A percentile compares a stretch with the other conserved stretches of the same genome.
Evolutionary conservation across 2,113 vertebrate genomes (phyloP).

Genomic region (Anas platyrhynchos): DNA sequence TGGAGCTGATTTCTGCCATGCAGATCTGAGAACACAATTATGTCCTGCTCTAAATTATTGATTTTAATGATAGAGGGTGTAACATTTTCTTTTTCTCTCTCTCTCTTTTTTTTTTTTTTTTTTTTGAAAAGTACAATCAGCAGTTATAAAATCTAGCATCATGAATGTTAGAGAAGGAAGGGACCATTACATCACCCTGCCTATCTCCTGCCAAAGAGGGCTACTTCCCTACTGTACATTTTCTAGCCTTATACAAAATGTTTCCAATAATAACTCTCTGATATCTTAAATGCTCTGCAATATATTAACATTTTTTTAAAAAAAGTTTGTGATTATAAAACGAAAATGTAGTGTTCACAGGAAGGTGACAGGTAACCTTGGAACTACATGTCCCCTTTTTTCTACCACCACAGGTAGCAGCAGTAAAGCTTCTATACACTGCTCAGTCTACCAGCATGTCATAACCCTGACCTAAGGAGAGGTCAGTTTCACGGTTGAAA

Average conservation of each 20-base stretch:
- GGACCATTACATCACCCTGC: background rate
- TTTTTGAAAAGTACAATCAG: background rate
- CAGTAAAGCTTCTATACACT: background rate
- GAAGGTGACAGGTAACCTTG: background rate
- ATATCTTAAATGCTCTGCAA: background rate
- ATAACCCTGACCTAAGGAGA: conserved; percentile 30
- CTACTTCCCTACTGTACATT: background rate
- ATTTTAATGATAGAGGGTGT: background rate
- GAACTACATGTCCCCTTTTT: background rate
- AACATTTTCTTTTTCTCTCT: conserved; percentile 8
- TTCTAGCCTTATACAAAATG: background rate
- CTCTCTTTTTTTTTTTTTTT: background rate
- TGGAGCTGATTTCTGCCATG: background rate
- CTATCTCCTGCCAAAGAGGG: background rate
- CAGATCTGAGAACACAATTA: background rate
- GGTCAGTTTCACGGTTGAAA: conserved; percentile 19
- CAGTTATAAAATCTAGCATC: background rate
- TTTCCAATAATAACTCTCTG: background rate
- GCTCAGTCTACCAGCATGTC: background rate
- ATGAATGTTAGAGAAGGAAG: background rate
- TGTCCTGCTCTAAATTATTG: background rate
- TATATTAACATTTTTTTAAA: background rate
- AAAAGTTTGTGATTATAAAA: background rate
- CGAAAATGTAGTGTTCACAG: background rate
- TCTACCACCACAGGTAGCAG: background rate